Percentiles rank a stretch among this genome's conserved stretches.
phyloP scores from a whole-genome alignment of 2,888 invertebrate species.

The Mesorhabditis spiculigera region DNA sequence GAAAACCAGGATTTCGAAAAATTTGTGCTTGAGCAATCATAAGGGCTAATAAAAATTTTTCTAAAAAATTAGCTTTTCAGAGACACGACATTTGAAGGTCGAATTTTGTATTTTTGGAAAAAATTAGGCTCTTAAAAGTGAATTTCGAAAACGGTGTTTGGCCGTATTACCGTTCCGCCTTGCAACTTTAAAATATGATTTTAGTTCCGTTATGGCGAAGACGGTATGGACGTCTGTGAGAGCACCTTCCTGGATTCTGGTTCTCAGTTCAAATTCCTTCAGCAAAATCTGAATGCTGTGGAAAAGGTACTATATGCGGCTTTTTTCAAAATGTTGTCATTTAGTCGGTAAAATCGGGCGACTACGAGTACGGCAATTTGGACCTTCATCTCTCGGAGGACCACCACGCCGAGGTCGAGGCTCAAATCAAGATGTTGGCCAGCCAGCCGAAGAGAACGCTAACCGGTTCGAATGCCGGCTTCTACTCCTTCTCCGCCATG shows the following conservation, averaged over 20 bases:
- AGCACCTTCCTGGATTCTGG: constrained; percentile 75
- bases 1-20: background rate
- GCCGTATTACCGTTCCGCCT: no score
- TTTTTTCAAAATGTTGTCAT: background rate
- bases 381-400: constrained; percentile 61
- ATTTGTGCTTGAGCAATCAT: no score
- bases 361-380: constrained; percentile 57
- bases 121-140: no score
- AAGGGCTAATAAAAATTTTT: background rate
- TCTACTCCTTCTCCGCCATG: no score
- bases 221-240: constrained; percentile 77
- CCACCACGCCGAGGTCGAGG: constrained; percentile 65
- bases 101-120: no score
- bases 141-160: no score
- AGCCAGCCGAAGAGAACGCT: constrained; percentile 12
- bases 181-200: background rate
- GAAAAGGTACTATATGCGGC: background rate
- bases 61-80: constrained; percentile 1
- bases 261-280: constrained; percentile 70
- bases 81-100: no score
- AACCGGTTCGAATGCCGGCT: no score
- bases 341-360: constrained; percentile 22
- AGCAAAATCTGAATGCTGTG: constrained; percentile 69
- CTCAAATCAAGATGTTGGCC: constrained; percentile 6
- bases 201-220: constrained; percentile 85